Conservation (phyloP, 2,113 vertebrate species). For the Procavia capensis region DNA sequence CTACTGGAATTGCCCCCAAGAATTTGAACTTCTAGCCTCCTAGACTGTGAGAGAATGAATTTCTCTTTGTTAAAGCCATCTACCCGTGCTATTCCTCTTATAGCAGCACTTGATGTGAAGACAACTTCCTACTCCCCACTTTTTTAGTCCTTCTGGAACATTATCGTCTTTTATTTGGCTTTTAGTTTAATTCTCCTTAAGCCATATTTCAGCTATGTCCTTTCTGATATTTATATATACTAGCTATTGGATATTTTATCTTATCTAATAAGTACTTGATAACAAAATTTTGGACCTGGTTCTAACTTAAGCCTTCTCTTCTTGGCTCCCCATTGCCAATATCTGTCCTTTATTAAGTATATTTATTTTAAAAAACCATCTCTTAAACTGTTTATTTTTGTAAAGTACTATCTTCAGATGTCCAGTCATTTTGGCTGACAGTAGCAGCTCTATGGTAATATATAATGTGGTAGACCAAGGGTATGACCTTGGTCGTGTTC, state of each 20-base stretch:
- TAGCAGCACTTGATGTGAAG: too few species aligned
- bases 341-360: neutral
- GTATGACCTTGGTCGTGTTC: neutral
- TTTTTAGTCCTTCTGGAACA: neutral
- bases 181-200: neutral
- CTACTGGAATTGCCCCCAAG: too few species aligned
- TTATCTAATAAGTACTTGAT: conserved; percentile 7
- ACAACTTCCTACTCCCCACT: neutral
- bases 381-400: neutral
- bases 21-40: too few species aligned
- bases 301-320: neutral
- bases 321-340: neutral
- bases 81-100: too few species aligned
- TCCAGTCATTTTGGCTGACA: neutral
- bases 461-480: neutral
- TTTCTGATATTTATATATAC: neutral
- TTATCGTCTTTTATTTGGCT: neutral
- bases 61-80: too few species aligned
- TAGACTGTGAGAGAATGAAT: too few species aligned
- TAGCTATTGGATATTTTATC: neutral
- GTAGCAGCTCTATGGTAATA: neutral
- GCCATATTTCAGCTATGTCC: neutral
- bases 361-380: neutral
- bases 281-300: neutral
- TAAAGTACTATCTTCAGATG: neutral